A percentile compares a stretch with the other conserved stretches of the same genome.
phyloP scores from a whole-genome alignment of 2,888 invertebrate species.

The Pammene aurita region DNA sequence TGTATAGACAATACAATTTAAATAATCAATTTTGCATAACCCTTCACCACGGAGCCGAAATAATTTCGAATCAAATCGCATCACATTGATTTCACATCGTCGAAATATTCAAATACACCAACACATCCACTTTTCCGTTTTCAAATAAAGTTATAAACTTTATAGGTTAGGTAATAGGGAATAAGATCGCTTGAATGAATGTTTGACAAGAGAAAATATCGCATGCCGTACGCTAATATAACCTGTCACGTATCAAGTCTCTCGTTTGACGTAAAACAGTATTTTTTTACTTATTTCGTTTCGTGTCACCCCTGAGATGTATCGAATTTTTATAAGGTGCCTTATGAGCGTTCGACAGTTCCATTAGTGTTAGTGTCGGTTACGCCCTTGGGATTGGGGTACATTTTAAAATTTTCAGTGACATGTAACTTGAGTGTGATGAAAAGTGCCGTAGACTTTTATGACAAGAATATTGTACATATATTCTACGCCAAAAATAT shows the following conservation, averaged over 20 bases:
- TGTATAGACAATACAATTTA: constrained; percentile 9
- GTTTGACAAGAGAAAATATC: constrained; percentile 22
- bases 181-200: neutral
- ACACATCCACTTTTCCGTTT: constrained; percentile 27
- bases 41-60: constrained; percentile 39
- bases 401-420: constrained; percentile 43
- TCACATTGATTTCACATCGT: constrained; percentile 36
- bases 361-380: constrained; percentile 58
- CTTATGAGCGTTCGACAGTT: constrained; percentile 52
- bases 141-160: neutral
- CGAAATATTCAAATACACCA: constrained; percentile 25
- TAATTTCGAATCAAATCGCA: constrained; percentile 45
- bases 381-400: constrained; percentile 47
- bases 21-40: constrained; percentile 37
- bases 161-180: neutral
- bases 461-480: constrained; percentile 1
- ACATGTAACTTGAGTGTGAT: constrained; percentile 42
- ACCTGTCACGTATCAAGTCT: constrained; percentile 52
- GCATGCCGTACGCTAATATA: constrained; percentile 45
- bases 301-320: constrained; percentile 51
- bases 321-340: constrained; percentile 60
- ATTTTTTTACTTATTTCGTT: constrained; percentile 47
- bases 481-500: no score
- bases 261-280: constrained; percentile 54
- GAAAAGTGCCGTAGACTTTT: constrained; percentile 35